Base-by-base conservation (phyloP, 2,797 vertebrate species). In the Lerista edwardsae region DNA sequence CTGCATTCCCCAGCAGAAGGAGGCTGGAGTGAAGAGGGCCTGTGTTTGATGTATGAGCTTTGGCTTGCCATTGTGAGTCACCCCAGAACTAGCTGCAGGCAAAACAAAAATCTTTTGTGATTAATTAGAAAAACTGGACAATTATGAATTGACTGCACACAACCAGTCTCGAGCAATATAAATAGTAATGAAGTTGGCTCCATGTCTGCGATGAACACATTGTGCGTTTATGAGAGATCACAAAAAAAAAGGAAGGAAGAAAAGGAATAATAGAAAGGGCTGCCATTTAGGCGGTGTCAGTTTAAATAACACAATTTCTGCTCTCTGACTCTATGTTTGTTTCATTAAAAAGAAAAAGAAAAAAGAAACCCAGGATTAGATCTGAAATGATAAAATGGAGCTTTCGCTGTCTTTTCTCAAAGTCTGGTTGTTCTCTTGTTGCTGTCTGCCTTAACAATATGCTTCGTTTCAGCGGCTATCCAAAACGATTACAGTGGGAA, bases 71-170 rank as follows among this genome's bases (percentile, higher is more conserved):
- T 97, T 95, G 95, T 97, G 95, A 97, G 96, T 97, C 96, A 97
- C 96, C 94, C 95, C 95, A 95, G 94, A 97, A 96, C 84, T 94
- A 94, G 97, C 97, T 97, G 95, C 94, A 94, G 97, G 97, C 97
- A 93, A 97, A 97, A 97, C 95, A 96, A 97, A 97, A 97, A 97
- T 97, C 96, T 97, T 97, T 97, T 97, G 97, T 97, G 97, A 97
- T 98, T 98, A 98, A 98, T 97, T 98, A 97, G 96, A 96, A 98
- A 97, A 98, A 97, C 94, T 95, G 96, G 96, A 97, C 97, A 96
- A 97, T 97, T 97, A 97, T 96, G 96, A 97, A 97, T 95, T 93
- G 97, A 95, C 96, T 97, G 96, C 95, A 94, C 94, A 87, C 96
- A 96, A 96, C 94, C 95, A 95, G 96, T 79, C 93, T 92, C 94